Evolutionary conservation across 2,888 invertebrate species (phyloP).

Genomic region (Carpatolechia fugitivella): DNA sequence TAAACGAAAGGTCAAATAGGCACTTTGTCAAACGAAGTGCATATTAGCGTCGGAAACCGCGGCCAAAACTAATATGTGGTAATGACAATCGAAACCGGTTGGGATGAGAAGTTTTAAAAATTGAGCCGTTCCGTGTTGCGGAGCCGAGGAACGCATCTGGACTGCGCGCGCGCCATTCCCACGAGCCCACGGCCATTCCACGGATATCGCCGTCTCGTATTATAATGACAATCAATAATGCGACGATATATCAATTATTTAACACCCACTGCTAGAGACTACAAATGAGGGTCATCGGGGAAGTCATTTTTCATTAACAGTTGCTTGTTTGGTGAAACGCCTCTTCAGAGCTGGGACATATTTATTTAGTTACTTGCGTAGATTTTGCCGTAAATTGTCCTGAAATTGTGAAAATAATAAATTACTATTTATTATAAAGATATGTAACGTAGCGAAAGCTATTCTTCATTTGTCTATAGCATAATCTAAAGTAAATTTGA

Average conservation of each 20-base stretch:
- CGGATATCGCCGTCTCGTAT: slow-evolving; percentile 41
- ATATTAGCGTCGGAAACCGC: slow-evolving; percentile 40
- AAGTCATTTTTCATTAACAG: slow-evolving; percentile 31
- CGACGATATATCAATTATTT: slow-evolving; percentile 43
- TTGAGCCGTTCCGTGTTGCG: slow-evolving; percentile 41
- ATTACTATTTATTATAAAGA: too few relatives aligned
- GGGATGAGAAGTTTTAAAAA: slow-evolving; percentile 38
- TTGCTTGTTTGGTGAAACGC: slow-evolving; percentile 37
- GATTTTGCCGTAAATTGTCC: too few relatives aligned
- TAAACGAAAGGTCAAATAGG: neutral
- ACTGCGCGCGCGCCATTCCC: slow-evolving; percentile 46
- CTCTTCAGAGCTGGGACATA: neutral
- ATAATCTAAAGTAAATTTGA: too few relatives aligned
- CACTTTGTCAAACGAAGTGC: slow-evolving; percentile 6
- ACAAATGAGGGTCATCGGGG: slow-evolving; percentile 22
- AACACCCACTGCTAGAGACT: slow-evolving; percentile 37
- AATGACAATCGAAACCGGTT: slow-evolving; percentile 51
- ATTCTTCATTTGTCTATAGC: too few relatives aligned
- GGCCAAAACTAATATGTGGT: slow-evolving; percentile 27
- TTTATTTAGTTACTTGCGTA: too few relatives aligned
- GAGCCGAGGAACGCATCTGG: slow-evolving; percentile 33
- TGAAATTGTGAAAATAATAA: too few relatives aligned
- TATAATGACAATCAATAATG: slow-evolving; percentile 52
- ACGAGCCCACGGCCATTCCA: slow-evolving; percentile 49
- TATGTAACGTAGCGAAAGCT: too few relatives aligned